phyloP scores from a whole-genome alignment of 2,888 invertebrate species.

The Pterostichus niger region DNA sequence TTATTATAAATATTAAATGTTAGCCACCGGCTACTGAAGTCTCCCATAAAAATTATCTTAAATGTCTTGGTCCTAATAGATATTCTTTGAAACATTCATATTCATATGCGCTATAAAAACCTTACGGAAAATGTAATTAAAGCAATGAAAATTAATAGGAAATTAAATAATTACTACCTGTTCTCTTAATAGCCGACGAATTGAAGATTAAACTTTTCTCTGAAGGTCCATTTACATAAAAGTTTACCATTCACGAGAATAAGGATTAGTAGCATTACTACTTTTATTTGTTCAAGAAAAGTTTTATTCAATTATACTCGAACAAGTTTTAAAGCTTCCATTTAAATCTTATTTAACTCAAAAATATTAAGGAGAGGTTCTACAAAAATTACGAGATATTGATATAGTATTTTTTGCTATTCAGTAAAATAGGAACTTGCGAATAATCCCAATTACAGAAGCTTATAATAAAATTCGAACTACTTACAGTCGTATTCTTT shows the following conservation, averaged over 20 bases:
- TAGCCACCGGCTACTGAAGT: background rate
- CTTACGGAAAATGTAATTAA: background rate
- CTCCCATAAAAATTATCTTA: too few species aligned
- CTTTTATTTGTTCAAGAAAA: slow-evolving; percentile 32
- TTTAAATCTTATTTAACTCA: slow-evolving; percentile 7
- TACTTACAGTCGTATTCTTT: background rate
- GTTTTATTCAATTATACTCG: slow-evolving; percentile 27
- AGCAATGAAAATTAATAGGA: background rate
- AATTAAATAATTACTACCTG: slow-evolving; percentile 1
- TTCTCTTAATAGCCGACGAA: slow-evolving; percentile 21
- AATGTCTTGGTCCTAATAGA: too few species aligned
- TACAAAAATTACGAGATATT: too few species aligned
- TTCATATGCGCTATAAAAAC: background rate
- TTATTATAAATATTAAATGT: slow-evolving; percentile 1
- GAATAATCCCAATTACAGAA: too few species aligned
- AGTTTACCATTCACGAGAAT: slow-evolving; percentile 19
- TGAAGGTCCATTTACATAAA: slow-evolving; percentile 7
- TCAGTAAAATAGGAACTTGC: too few species aligned
- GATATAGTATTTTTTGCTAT: too few species aligned
- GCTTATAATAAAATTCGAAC: too few species aligned
- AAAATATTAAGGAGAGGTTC: background rate
- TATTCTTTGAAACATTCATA: background rate
- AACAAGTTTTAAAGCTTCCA: slow-evolving; percentile 21
- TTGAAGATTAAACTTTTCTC: background rate
- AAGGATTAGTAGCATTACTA: slow-evolving; percentile 35